These are phyloP conservation scores for Telmatochromis sp. DNA, from an alignment of 2,113 vertebrate species.

Conservation along the genomic window DNA sequence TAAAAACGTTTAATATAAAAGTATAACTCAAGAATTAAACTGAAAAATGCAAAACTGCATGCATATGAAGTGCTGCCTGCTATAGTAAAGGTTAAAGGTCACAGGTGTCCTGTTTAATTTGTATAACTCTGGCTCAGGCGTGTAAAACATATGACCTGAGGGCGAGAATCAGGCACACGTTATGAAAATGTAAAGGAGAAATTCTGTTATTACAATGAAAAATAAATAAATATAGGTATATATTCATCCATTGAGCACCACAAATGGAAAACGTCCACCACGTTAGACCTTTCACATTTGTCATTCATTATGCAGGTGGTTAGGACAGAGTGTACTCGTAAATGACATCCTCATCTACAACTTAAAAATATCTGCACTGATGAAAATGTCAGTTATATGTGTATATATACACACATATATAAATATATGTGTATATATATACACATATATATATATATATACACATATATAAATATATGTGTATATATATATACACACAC, in stretches of 20 bases:
- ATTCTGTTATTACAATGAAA: background rate
- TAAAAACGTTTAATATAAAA: background rate
- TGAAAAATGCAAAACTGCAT: background rate
- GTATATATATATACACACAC: rapidly evolving
- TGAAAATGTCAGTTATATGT: background rate
- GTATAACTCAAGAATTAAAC: background rate
- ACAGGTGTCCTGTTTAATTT: background rate
- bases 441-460: rapidly evolving
- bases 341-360: background rate
- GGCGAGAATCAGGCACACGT: background rate
- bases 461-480: rapidly evolving
- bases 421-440: rapidly evolving
- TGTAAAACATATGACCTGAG: background rate
- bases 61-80: background rate
- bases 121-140: background rate
- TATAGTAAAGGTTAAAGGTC: background rate
- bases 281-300: background rate
- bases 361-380: background rate
- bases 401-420: rapidly evolving
- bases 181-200: background rate
- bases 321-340: background rate
- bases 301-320: background rate
- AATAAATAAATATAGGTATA: background rate
- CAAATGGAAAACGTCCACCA: background rate
- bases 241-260: background rate